A percentile compares a stretch with the other conserved stretches of the same genome.
phyloP scores from a whole-genome alignment of 2,797 vertebrate species.

The Aulostomus chinensis region DNA sequence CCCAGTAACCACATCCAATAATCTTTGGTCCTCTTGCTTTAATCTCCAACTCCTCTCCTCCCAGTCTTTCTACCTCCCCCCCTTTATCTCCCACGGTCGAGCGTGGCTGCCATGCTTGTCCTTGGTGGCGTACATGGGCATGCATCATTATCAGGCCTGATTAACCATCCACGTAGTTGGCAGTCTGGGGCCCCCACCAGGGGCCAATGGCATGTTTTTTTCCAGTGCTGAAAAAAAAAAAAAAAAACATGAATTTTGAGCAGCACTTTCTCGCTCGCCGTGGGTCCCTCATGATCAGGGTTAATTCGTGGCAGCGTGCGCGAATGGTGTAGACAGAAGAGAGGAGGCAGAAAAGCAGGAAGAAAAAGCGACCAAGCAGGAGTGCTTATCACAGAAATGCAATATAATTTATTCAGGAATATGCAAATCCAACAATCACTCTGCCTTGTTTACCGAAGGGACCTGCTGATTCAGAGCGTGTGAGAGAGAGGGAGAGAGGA shows the following conservation, averaged over 20 bases:
- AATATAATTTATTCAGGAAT: constrained; percentile 79
- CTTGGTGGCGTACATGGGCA: constrained; percentile 59
- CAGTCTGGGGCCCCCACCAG: constrained; percentile 52
- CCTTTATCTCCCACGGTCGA: constrained; percentile 38
- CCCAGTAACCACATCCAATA: constrained; percentile 25
- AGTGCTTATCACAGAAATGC: constrained; percentile 74
- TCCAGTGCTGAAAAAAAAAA: constrained; percentile 34
- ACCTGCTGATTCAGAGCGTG: constrained; percentile 76
- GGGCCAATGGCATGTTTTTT: constrained; percentile 46
- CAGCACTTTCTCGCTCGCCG: constrained; percentile 51
- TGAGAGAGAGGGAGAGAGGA: constrained; percentile 23
- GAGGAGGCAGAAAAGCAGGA: constrained; percentile 44
- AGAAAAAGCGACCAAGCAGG: constrained; percentile 62
- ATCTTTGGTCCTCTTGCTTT: constrained; percentile 24
- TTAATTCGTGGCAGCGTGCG: constrained; percentile 68
- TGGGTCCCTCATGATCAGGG: constrained; percentile 69
- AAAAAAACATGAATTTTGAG: constrained; percentile 73
- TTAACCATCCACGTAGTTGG: constrained; percentile 63
- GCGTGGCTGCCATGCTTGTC: constrained; percentile 49
- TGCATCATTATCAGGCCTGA: constrained; percentile 69
- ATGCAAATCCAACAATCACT: constrained; percentile 79
- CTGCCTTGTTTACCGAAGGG: constrained; percentile 78
- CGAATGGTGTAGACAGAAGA: constrained; percentile 54
- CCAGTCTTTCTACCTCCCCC: constrained; percentile 34
- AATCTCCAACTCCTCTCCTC: constrained; percentile 49